A percentile compares a stretch with the other conserved stretches of the same genome.
Conservation (phyloP, 2,888 invertebrate species). For the Sialis lutaria region DNA sequence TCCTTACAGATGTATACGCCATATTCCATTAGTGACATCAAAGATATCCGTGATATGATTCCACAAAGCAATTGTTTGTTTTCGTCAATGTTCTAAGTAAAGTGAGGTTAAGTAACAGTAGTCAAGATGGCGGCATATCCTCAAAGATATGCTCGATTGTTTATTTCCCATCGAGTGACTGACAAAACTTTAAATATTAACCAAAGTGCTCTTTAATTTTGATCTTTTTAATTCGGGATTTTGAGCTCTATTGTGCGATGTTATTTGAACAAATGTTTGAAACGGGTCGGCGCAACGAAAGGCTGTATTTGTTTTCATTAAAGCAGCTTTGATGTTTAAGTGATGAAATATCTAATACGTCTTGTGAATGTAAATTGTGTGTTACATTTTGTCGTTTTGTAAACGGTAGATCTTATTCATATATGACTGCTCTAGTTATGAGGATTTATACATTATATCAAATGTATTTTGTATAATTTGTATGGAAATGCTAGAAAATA, state of each 20-base stretch:
- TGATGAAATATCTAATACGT: constrained; percentile 1
- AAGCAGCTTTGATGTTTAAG: constrained; percentile 1
- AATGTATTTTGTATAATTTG: too few relatives aligned
- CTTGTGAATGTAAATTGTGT: neutral
- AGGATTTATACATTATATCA: too few relatives aligned
- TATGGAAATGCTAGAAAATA: too few relatives aligned
- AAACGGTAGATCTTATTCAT: too few relatives aligned
- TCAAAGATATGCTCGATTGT: constrained; percentile 2
- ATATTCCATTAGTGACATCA: neutral
- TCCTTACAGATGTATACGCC: neutral
- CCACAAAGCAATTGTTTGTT: constrained; percentile 3
- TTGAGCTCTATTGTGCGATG: too few relatives aligned
- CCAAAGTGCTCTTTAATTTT: constrained; percentile 6
- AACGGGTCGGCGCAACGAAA: neutral
- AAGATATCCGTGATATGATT: neutral
- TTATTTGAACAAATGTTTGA: too few relatives aligned
- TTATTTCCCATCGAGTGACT: constrained; percentile 6
- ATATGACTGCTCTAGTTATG: too few relatives aligned
- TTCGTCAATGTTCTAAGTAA: constrained; percentile 5
- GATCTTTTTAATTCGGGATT: neutral
- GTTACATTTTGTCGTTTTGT: neutral
- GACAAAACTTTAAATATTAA: constrained; percentile 7
- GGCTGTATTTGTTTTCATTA: constrained; percentile 2
- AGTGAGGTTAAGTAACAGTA: constrained; percentile 6
- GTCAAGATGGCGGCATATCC: neutral